Evolutionary conservation across 2,888 invertebrate species (phyloP), one percentile per base, ranked within the genome.

Genomic region (Blomia tropicalis): DNA sequence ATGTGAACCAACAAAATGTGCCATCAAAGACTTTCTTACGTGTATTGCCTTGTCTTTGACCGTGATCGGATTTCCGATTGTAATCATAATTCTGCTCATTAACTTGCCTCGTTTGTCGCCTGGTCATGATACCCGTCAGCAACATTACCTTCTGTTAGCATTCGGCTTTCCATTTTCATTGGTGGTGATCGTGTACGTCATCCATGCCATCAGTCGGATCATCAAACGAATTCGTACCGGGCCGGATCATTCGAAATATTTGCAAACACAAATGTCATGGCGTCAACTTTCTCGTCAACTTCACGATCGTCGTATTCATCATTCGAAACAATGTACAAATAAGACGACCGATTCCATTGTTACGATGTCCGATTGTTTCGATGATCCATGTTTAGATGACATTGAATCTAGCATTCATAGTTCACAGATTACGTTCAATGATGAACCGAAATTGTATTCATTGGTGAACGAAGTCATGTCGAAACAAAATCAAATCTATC

Each of bases 91-190:
- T 22, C 31, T 62, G 14, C 54, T 62, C 29, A 56, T 62, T 30
- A 62, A 62, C 43, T 58, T 62, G 41, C 62, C 62, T 4, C 32
- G 56, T 31, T 43, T 62, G 22, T 62, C 62, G 31, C 54, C 56
- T 14, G 19, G 54, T 29, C 54, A 56, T 31, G 62, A 62, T 27
- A 62, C 62, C 11, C 62, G 62, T 19, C 62, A 62, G 44, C 62
- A 62, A 23, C 62, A 62, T 29, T 62, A 62, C 30, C 54, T 62
- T 22, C n/a, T 62, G 23, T 23, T 62, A 27, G 62, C 62, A 1
- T 62, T 62, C 29, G 62, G 62, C 4, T 62, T 62, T 27, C 62
- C 62, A 4, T 62, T 62, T 41, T 62, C 62, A 31, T 51, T 58
- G 11, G 62, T 62, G 14, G 32, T 62, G 19, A 56, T 44, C 7